Evolutionary conservation across 1,140 invertebrate genomes (phyloP).

Genomic region (Pachyrhynchus sulphureomaculatus): DNA sequence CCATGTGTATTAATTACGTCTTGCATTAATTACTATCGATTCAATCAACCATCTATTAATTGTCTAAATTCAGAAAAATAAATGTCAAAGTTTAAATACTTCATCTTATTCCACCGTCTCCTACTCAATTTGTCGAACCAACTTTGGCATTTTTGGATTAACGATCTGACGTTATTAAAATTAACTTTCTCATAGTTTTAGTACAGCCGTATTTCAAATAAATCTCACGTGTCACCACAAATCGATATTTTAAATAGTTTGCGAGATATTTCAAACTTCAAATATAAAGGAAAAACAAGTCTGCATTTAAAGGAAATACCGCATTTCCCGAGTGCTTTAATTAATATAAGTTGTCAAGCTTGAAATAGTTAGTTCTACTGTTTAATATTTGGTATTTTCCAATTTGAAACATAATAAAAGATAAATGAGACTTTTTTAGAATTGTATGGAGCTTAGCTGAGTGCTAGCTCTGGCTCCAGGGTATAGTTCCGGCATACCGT

Average conservation of each 20-base stretch:
- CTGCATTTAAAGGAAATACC: neutral
- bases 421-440: neutral
- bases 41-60: no score
- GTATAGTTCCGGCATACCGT: no score
- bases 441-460: no score
- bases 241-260: constrained; percentile 11
- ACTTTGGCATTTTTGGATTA: no score
- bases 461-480: no score
- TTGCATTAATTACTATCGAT: no score
- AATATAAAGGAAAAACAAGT: neutral
- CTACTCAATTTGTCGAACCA: no score
- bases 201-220: neutral
- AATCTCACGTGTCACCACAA: neutral
- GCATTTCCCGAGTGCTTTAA: neutral
- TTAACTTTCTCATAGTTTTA: neutral
- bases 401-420: neutral
- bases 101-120: no score
- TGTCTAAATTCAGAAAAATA: no score
- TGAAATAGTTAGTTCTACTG: neutral
- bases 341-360: neutral
- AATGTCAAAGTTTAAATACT: no score
- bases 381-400: constrained; percentile 8
- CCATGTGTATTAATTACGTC: no score
- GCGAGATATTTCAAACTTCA: neutral
- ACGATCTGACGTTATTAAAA: neutral